Percentiles rank a stretch among this genome's conserved stretches.
These are phyloP conservation scores for Xiphophorus couchianus DNA, from an alignment of 2,113 vertebrate species.

Conservation along the genomic window DNA sequence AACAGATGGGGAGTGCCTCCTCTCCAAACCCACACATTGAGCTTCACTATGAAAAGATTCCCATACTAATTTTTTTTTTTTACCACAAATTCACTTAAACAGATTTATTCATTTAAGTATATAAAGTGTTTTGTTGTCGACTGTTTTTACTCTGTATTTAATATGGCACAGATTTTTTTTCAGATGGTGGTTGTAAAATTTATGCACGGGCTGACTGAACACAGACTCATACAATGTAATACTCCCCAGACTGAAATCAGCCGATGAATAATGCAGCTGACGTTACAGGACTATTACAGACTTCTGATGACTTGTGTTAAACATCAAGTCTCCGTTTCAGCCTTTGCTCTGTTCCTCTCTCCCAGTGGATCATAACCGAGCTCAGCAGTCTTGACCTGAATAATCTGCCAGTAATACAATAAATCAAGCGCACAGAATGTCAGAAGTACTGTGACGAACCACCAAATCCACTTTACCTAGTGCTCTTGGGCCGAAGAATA, in stretches of 20 bases:
- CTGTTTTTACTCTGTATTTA: no score
- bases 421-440: constrained; percentile 61
- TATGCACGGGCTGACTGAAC: constrained; percentile 1
- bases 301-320: constrained; percentile 40
- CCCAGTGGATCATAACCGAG: constrained; percentile 46
- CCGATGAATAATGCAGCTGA: constrained; percentile 32
- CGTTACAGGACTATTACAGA: constrained; percentile 52
- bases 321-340: constrained; percentile 33
- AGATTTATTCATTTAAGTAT: no score
- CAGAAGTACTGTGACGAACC: constrained; percentile 49
- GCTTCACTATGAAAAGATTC: no score
- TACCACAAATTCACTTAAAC: no score
- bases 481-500: constrained; percentile 10
- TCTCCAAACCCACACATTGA: no score
- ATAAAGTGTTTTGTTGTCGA: neutral
- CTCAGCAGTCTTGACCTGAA: constrained; percentile 66
- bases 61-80: no score
- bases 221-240: constrained; percentile 15
- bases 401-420: constrained; percentile 57
- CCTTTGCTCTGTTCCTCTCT: constrained; percentile 23
- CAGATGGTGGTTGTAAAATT: neutral
- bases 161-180: neutral
- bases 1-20: no score
- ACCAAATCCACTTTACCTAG: constrained; percentile 24
- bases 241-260: constrained; percentile 36